Base-by-base conservation (phyloP, 30 jellyfish, hydroid and myxozoan species). In the Nemopilema nomurai region DNA sequence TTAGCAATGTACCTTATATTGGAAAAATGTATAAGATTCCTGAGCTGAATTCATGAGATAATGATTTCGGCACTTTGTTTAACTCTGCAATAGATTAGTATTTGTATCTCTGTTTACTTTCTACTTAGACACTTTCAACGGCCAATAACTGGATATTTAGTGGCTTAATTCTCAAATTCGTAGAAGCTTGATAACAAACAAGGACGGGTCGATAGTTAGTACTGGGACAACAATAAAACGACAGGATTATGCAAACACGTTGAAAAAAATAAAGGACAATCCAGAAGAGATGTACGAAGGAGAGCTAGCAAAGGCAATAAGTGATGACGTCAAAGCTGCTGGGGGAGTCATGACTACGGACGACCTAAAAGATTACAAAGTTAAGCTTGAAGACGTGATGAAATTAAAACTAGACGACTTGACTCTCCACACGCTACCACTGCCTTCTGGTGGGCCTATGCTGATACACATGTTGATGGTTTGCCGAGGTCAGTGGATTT, bases 381-480 rank as follows among this genome's bases (percentile, higher is more conserved):
- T 83, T 18, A 53, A 66, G 49, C 85, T 63, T 8, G 52, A 51
- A 41, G 81, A 76, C 28, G 94, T 96, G 0, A 28, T 91, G n/a
- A 83, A 49, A 21, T 29, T 71, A 67, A 82, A 81, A 28, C 49
- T 81, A 0, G 85, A 75, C 33, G 81, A 69, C 7, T 63, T 79
- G 41, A 86, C 91, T 17, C 74, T 91, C 13, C 83, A 71, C 57
- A 91, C 98, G 27, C 7, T 94, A 22, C 96, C 98, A 18, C 68
- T 88, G 33, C 98, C 98, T 21, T 80, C 93, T n/a, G 98, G 98
- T 20, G 98, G 98, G 18, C 84, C 94, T 20, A 83, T 91, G 17
- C 73, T 91, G 63, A 62, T 81, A 22, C 96, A 87, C 31, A 91
- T 91, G 27, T 81, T 91, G 79, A 78, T 63, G 16, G 87, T 91